Percentiles rank a stretch among this genome's conserved stretches.
Conservation (phyloP, 2,888 invertebrate genomes). For the Pollenia amentaria region DNA sequence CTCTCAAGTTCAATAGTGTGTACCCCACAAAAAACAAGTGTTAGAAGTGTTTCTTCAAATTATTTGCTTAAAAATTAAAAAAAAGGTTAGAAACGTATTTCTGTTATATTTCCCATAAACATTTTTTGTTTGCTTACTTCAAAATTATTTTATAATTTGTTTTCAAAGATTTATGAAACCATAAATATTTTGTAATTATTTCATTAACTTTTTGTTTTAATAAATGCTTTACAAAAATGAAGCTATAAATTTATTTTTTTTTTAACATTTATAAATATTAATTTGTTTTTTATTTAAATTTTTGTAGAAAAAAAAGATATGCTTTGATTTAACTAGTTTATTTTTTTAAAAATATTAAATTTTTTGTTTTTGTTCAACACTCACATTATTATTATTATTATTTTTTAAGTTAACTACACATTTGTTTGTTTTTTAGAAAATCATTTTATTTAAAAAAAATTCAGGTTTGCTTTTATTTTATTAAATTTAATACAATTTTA, state of each 20-base stretch:
- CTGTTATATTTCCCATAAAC: conserved; percentile 18
- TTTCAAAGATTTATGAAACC: conserved; percentile 59
- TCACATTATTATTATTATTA: background rate
- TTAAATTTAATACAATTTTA: conserved; percentile 53
- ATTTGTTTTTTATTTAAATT: conserved; percentile 35
- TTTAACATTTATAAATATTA: conserved; percentile 28
- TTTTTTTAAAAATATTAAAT: conserved; percentile 11
- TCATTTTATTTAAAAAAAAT: conserved; percentile 61
- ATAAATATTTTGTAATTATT: conserved; percentile 43
- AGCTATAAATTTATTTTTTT: conserved; percentile 52
- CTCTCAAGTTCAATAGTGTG: too few species aligned
- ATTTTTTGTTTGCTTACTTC: background rate
- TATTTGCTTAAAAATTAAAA: background rate
- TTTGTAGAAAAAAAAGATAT: conserved; percentile 67
- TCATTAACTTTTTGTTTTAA: conserved; percentile 22
- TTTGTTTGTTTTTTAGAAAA: conserved; percentile 45
- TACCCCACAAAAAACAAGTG: too few species aligned
- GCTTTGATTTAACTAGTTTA: conserved; percentile 72
- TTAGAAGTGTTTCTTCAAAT: background rate
- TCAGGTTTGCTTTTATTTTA: conserved; percentile 57
- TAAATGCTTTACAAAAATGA: conserved; percentile 67
- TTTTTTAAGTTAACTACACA: conserved; percentile 65
- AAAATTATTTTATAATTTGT: background rate
- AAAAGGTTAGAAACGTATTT: background rate
- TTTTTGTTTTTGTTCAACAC: conserved; percentile 32